These are phyloP conservation scores for Stenotaenia linearis DNA, from an alignment of 2,888 invertebrate genomes.

Conservation along the genomic window DNA sequence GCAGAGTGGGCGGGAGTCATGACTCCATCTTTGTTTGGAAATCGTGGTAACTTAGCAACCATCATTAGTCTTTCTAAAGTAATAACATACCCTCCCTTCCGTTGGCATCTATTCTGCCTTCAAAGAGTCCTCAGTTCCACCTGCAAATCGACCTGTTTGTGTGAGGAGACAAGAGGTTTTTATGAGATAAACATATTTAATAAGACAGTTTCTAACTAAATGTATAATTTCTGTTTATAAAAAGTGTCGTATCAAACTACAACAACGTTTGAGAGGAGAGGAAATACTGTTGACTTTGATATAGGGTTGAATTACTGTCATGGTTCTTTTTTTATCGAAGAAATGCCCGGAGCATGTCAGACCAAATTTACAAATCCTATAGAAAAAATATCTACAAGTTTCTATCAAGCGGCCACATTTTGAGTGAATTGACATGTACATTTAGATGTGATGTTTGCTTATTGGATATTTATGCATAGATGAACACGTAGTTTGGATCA, in stretches of 20 bases:
- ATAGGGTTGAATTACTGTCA: not conserved
- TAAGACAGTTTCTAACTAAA: not conserved
- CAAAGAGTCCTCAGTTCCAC: not conserved
- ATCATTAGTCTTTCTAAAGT: constrained; percentile 12
- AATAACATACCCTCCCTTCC: not conserved
- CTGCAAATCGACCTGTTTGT: constrained; percentile 19
- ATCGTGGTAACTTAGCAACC: not conserved
- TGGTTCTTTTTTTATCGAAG: too few species aligned
- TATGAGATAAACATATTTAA: not conserved
- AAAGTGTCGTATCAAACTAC: too few species aligned
- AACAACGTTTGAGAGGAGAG: not conserved
- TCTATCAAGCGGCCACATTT: too few species aligned
- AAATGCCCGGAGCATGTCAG: too few species aligned
- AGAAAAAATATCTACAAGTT: too few species aligned
- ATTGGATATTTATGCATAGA: too few species aligned
- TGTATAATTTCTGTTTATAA: too few species aligned
- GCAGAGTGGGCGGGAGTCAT: constrained; percentile 19
- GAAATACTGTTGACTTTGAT: not conserved
- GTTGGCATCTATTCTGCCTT: not conserved
- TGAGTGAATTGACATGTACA: too few species aligned
- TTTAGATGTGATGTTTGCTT: too few species aligned
- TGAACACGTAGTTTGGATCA: too few species aligned
- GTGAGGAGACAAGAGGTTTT: not conserved
- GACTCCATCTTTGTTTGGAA: constrained; percentile 26
- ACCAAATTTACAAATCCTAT: too few species aligned